Base-by-base conservation (phyloP, 2,888 invertebrate species). In the Herminia tarsipennalis region DNA sequence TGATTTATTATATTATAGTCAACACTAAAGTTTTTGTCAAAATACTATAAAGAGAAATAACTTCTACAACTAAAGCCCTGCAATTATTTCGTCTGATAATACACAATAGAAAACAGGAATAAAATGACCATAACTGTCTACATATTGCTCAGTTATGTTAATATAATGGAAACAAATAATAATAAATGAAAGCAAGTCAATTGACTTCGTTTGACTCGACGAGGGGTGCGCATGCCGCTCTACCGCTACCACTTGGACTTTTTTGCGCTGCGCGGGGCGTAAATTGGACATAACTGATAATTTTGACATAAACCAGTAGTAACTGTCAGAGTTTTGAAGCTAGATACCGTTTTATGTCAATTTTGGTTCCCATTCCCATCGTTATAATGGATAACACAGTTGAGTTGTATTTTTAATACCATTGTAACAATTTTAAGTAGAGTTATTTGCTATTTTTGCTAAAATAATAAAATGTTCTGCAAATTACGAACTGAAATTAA, bases 291-390 rank as follows among this genome's bases (percentile, higher is more conserved):
- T 73, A 76, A 83, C 81, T 78, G 89, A 88, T 90, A 88, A 90
- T 86, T 88, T 85, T 87, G 88, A 90, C 89, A 79, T 88, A 78
- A 88, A 88, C 81, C 90, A 89, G 88, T 74, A 79, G 84, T 83
- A 77, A 81, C 81, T 86, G 87, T 86, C 86, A 78, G 51, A 54
- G 66, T 76, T 78, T 77, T 73, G 74, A 76, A 74, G 76, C 77
- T 80, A 73, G 58, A 66, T 13, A 59, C 68, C 76, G 83, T 79
- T 90, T 87, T 83, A 81, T 85, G 87, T 88, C 86, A 83, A 68
- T 80, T 86, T 81, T 82, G 72, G 66, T 75, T 32, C 33, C 28
- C 42, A 54, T 75, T 32, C 33, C 28, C 42, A 54, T 49, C 45
- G 57, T 63, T 45, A 63, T 86, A 83, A 87, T 83, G 74, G 78